phyloP scores from a whole-genome alignment of 2,888 invertebrate genomes.

The Trichopoda pennipes region DNA sequence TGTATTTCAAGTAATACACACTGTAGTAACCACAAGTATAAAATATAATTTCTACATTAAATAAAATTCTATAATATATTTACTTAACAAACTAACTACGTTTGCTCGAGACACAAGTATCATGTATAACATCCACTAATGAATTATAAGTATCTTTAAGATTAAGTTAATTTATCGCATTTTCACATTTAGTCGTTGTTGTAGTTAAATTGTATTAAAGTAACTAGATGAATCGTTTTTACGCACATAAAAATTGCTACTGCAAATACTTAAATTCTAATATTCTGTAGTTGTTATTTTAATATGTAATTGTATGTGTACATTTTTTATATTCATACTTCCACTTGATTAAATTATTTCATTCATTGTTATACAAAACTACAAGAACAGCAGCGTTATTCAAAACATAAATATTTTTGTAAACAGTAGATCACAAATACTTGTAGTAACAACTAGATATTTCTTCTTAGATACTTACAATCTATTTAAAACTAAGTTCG shows the following conservation, averaged over 20 bases:
- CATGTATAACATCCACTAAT: constrained; percentile 43
- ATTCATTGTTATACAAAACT: not conserved
- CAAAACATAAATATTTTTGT: constrained; percentile 15
- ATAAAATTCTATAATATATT: constrained; percentile 18
- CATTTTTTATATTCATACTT: not conserved
- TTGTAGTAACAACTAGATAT: not conserved
- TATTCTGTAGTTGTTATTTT: not conserved
- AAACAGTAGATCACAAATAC: not conserved
- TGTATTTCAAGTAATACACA: constrained; percentile 3
- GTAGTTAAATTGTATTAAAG: constrained; percentile 36
- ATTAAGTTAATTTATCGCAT: constrained; percentile 61
- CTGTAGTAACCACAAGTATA: not conserved
- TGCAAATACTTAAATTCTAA: not conserved
- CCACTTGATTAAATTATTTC: constrained; percentile 5
- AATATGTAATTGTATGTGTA: not conserved
- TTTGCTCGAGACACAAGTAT: constrained; percentile 40
- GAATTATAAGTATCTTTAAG: constrained; percentile 63
- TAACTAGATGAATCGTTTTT: constrained; percentile 12
- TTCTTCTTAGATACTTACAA: not conserved
- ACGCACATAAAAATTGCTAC: constrained; percentile 28
- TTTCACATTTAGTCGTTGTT: constrained; percentile 50
- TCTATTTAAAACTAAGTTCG: not conserved
- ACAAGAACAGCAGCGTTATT: not conserved
- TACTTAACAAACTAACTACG: constrained; percentile 4
- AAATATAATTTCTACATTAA: constrained; percentile 6